Evolutionary conservation across 2,888 invertebrate genomes (phyloP), one percentile per base, ranked within the genome.

Genomic region (Sipha maydis): DNA sequence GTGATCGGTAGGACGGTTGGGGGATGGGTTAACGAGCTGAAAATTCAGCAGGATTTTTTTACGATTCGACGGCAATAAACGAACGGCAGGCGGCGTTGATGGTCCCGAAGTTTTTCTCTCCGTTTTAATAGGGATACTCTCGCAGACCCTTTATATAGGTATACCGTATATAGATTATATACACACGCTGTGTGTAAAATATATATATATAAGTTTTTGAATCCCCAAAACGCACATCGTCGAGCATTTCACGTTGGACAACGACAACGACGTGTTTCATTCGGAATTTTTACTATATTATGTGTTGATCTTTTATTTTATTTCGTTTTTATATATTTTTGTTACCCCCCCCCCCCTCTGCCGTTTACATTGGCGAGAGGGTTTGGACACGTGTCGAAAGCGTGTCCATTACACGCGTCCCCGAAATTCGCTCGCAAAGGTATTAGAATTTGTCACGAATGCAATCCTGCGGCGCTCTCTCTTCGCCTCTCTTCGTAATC

Each of bases 1-100:
- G 14, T 48, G 48, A 48, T 14, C 48, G 48, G 48, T 73, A 7
- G 8, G 73, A 9, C 28, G 38, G 17, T 19, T 2, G 34, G 73
- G 34, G 34, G 34, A 31, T 21, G 69, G 77, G 71, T 73, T 80
- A 80, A 88, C 80, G 41, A 73, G 80, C 73, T 88, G 86, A 80
- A 75, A 79, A 80, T 88, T 88, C 86, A 80, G 86, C 86, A 73
- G 75, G 80, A 88, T 88, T 88, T 77, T 85, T 88, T 88, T 88
- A 80, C 80, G 73, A 80, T 79, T 80, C 86, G 71, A 73, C 41
- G 79, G 61, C 79, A 80, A 88, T 80, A 88, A 88, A 88, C 86
- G 86, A 38, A 25, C 31, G 31, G 54, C 69, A 48, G 54, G 73
- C 54, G 69, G 69, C 54, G 77, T 67, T n/a, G 48, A 78, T 41